These are phyloP conservation scores for Bos indicus DNA, from an alignment of 2,113 vertebrate species.

Conservation along the genomic window DNA sequence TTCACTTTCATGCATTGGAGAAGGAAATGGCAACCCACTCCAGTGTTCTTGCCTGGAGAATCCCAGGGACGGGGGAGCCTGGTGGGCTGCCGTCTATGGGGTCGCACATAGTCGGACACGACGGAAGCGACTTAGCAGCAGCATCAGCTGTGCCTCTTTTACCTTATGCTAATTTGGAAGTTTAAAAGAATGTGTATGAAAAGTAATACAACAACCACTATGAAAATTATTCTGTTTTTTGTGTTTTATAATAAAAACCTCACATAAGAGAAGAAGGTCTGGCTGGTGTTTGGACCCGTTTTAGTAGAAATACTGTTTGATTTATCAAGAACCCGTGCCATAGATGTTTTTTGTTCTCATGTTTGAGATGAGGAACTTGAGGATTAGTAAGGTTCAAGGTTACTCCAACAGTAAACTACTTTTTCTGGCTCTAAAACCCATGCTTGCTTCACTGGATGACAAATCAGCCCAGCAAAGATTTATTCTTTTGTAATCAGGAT, in stretches of 20 bases:
- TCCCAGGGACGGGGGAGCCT: too few species aligned
- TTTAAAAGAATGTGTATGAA: slow-evolving; percentile 7
- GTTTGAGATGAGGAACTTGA: background rate
- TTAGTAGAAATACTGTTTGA: background rate
- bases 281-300: background rate
- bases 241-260: background rate
- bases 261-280: background rate
- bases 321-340: background rate
- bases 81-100: too few species aligned
- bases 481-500: background rate
- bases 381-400: background rate
- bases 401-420: background rate
- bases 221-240: background rate
- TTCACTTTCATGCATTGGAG: too few species aligned
- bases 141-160: background rate
- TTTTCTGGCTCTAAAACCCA: background rate
- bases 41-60: too few species aligned
- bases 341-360: background rate
- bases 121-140: too few species aligned
- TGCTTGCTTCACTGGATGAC: background rate
- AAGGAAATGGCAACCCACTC: too few species aligned
- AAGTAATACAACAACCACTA: background rate
- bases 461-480: background rate
- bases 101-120: too few species aligned
- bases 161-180: background rate